phyloP scores from a whole-genome alignment of 2,797 vertebrate genomes.

The Gymnoscopelus microlampas region DNA sequence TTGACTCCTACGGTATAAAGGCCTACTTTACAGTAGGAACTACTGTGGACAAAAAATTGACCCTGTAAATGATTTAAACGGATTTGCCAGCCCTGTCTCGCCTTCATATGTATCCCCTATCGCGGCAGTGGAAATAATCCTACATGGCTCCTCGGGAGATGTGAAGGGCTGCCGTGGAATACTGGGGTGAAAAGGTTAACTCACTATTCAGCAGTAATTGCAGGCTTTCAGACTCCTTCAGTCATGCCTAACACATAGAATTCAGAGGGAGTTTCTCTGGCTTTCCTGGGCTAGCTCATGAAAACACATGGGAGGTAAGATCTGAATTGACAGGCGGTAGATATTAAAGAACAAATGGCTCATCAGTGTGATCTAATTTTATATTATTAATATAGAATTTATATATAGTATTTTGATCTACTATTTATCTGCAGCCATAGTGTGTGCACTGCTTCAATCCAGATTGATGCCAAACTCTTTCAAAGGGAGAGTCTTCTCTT shows the following conservation, averaged over 20 bases:
- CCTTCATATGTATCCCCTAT: slow-evolving; percentile 27
- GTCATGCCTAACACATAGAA: slow-evolving; percentile 25
- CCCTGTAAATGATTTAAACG: slow-evolving; percentile 43
- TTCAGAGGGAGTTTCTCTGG: background rate
- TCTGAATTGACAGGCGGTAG: background rate
- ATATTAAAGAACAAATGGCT: slow-evolving; percentile 12
- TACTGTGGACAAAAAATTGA: no score
- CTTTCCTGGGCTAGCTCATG: slow-evolving; percentile 19
- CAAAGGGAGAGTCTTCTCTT: slow-evolving; percentile 31
- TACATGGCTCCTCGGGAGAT: slow-evolving; percentile 40
- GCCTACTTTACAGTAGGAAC: no score
- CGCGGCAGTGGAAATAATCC: slow-evolving; percentile 39
- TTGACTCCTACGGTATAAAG: no score
- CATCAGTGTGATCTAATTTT: no score
- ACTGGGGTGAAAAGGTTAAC: slow-evolving; percentile 59
- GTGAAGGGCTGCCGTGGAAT: slow-evolving; percentile 36
- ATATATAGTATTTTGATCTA: background rate
- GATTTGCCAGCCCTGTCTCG: slow-evolving; percentile 20
- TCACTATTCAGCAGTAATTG: slow-evolving; percentile 61
- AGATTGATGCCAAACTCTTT: slow-evolving; percentile 46
- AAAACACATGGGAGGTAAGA: slow-evolving; percentile 16
- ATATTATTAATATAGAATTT: no score
- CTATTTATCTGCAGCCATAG: background rate
- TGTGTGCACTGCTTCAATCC: slow-evolving; percentile 22
- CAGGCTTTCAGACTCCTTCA: slow-evolving; percentile 47